A percentile compares a stretch with the other conserved stretches of the same genome.
These are phyloP conservation scores for Agapornis roseicollis DNA, from an alignment of 2,113 vertebrate species.

Conservation along the genomic window DNA sequence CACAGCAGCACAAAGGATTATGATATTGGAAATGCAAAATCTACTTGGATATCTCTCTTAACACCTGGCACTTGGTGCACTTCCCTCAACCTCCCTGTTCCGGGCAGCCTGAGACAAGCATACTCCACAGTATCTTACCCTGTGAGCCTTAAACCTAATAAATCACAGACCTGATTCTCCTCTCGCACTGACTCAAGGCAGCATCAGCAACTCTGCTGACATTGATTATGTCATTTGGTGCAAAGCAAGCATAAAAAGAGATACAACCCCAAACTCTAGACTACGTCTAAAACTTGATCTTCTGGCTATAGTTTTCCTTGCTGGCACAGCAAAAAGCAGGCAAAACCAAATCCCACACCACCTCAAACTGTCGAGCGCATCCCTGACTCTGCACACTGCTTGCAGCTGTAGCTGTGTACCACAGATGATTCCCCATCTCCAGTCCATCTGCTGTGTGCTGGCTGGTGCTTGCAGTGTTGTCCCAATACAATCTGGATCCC, in stretches of 20 bases:
- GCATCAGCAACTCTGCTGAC: slow-evolving; percentile 15
- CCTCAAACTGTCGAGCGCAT: neutral
- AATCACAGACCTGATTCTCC: neutral
- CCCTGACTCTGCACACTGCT: neutral
- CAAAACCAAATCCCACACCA: neutral
- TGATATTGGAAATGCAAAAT: neutral
- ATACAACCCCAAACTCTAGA: neutral
- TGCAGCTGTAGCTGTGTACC: neutral
- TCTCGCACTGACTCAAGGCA: neutral
- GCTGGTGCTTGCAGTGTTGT: neutral
- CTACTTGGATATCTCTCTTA: neutral
- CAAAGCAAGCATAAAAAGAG: slow-evolving; percentile 32
- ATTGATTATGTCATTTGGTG: neutral
- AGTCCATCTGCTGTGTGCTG: slow-evolving; percentile 3
- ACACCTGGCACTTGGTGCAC: neutral
- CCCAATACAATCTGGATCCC: neutral
- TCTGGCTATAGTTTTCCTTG: neutral
- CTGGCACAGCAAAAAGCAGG: slow-evolving; percentile 8
- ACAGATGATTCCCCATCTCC: neutral
- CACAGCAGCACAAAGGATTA: neutral
- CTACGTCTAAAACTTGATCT: neutral
- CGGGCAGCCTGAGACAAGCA: neutral
- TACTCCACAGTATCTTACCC: neutral
- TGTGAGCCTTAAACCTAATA: neutral
- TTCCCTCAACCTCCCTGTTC: neutral